A percentile compares a stretch with the other conserved stretches of the same genome.
phyloP scores from a whole-genome alignment of 1,140 invertebrate genomes.

The Ostrea edulis region DNA sequence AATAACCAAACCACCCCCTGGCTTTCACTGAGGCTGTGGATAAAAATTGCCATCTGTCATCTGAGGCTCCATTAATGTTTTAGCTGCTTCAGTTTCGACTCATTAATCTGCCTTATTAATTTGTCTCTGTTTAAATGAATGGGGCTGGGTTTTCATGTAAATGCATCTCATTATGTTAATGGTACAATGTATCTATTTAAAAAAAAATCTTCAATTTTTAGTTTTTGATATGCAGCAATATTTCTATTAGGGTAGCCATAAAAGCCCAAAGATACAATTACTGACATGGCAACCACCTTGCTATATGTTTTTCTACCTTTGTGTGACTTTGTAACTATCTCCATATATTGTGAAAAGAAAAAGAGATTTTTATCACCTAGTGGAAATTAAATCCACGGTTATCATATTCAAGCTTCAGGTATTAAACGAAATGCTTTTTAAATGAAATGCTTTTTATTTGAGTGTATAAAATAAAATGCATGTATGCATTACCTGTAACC shows the following conservation, averaged over 20 bases:
- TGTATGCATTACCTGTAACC: conserved; percentile 82
- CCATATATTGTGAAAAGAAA: too few relatives aligned
- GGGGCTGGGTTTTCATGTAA: neutral
- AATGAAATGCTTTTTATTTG: neutral
- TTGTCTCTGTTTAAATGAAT: neutral
- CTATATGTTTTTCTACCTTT: too few relatives aligned
- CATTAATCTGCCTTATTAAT: neutral
- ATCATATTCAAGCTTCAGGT: neutral
- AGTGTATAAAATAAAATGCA: neutral
- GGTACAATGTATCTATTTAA: neutral
- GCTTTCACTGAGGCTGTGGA: neutral
- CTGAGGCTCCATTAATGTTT: neutral
- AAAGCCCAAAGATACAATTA: too few relatives aligned
- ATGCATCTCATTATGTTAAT: neutral
- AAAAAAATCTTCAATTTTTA: neutral
- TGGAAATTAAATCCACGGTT: too few relatives aligned
- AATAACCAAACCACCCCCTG: too few relatives aligned
- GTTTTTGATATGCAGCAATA: too few relatives aligned
- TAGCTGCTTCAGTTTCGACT: neutral
- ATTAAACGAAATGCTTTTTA: neutral
- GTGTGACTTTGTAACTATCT: too few relatives aligned
- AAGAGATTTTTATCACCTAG: too few relatives aligned
- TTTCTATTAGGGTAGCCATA: too few relatives aligned
- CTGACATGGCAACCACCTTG: too few relatives aligned
- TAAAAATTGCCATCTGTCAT: conserved; percentile 9